Evolutionary conservation across 2,888 invertebrate genomes (phyloP).

Genomic region (Spialia ferax): DNA sequence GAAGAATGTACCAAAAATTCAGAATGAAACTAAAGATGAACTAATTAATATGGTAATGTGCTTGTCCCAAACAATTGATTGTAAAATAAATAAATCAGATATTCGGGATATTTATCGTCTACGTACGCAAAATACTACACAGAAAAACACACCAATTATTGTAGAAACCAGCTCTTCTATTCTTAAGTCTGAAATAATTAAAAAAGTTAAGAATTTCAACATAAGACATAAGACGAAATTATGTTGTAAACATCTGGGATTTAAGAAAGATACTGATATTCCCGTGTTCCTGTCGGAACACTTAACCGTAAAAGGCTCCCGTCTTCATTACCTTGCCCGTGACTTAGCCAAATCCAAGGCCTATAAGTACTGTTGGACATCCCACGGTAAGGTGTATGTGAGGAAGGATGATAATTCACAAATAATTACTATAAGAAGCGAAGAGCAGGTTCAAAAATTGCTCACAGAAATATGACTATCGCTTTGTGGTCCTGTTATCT

Average conservation of each 20-base stretch:
- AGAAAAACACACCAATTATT: conserved; percentile 24
- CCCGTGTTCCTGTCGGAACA: conserved; percentile 33
- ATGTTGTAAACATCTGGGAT: conserved; percentile 37
- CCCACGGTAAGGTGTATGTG: conserved; percentile 18
- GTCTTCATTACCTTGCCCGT: too few species aligned
- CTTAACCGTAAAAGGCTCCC: conserved; percentile 11
- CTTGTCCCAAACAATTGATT: too few species aligned
- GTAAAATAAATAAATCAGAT: too few species aligned
- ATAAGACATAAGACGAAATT: conserved; percentile 34
- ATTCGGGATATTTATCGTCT: conserved; percentile 15
- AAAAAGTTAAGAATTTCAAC: conserved; percentile 32
- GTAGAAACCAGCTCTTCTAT: conserved; percentile 34
- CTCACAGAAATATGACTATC: conserved; percentile 14
- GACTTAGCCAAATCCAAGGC: conserved; percentile 14
- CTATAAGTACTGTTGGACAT: conserved; percentile 14
- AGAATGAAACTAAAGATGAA: too few species aligned
- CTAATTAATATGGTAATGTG: too few species aligned
- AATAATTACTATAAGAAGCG: conserved; percentile 38
- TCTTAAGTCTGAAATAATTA: conserved; percentile 30
- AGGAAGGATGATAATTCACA: conserved; percentile 35
- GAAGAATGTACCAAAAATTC: conserved; percentile 43
- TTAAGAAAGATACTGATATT: conserved; percentile 14
- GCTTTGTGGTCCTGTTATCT: too few species aligned
- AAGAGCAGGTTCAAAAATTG: conserved; percentile 35
- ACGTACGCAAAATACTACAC: conserved; percentile 11